Percentiles rank a stretch among this genome's conserved stretches.
Evolutionary conservation across 2,888 invertebrate species (phyloP).

Genomic region (Sicus ferrugineus): DNA sequence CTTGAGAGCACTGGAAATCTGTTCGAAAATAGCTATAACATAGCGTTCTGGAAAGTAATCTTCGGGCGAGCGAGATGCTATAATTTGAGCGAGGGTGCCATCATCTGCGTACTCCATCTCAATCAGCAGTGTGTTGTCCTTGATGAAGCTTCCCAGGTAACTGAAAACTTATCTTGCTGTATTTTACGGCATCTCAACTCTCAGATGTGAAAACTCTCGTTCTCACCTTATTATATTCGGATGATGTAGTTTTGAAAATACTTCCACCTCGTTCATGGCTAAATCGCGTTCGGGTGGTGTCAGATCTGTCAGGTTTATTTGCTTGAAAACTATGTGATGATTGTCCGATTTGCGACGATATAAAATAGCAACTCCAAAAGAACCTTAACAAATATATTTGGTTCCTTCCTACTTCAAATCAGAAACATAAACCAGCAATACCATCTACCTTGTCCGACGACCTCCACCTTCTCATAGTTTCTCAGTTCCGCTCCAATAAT

Average conservation of each 20-base stretch:
- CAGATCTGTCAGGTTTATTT: conserved; percentile 75
- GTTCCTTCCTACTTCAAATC: not conserved
- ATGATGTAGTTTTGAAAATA: conserved; percentile 75
- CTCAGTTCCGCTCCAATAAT: conserved; percentile 55
- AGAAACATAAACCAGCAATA: not conserved
- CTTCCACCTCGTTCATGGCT: conserved; percentile 75
- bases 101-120: conserved; percentile 84
- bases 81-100: conserved; percentile 74
- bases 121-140: conserved; percentile 74
- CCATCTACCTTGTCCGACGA: conserved; percentile 58
- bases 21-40: conserved; percentile 71
- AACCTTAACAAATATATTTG: conserved; percentile 62
- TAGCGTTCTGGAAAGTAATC: conserved; percentile 70
- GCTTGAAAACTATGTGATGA: conserved; percentile 75
- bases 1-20: conserved; percentile 74
- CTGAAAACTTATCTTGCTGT: conserved; percentile 65
- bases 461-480: conserved; percentile 60
- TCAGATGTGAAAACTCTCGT: not conserved
- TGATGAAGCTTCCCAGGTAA: conserved; percentile 78
- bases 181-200: not conserved
- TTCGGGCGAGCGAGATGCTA: conserved; percentile 66
- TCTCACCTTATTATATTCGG: conserved; percentile 73
- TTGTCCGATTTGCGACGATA: conserved; percentile 72
- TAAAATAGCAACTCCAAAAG: conserved; percentile 76
- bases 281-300: conserved; percentile 72